Evolutionary conservation across 2,888 invertebrate genomes (phyloP).

Genomic region (Eupithecia vulgata): DNA sequence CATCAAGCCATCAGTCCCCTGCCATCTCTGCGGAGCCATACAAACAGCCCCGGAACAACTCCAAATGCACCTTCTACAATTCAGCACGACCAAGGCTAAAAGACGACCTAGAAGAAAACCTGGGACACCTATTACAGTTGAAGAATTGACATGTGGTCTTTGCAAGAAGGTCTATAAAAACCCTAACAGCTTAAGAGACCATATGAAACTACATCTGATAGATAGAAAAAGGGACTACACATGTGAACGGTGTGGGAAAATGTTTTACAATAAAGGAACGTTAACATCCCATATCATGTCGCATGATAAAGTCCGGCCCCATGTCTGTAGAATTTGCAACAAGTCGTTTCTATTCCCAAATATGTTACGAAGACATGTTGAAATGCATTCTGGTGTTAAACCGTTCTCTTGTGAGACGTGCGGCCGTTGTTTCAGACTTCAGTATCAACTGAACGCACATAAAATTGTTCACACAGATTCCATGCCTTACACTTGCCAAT

Average conservation of each 20-base stretch:
- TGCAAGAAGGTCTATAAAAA: constrained; percentile 76
- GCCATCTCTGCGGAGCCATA: constrained; percentile 70
- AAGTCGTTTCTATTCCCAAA: constrained; percentile 75
- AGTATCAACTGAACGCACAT: constrained; percentile 89
- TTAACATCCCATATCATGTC: constrained; percentile 75
- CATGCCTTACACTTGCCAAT: constrained; percentile 90
- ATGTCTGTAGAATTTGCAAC: constrained; percentile 74
- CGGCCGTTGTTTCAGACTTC: constrained; percentile 82
- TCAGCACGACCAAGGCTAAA: constrained; percentile 57
- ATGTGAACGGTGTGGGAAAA: constrained; percentile 76
- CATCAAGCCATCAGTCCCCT: constrained; percentile 57
- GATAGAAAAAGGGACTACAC: constrained; percentile 75
- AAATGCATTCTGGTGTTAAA: constrained; percentile 75
- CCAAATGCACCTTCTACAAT: constrained; percentile 63
- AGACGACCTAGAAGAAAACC: constrained; percentile 66
- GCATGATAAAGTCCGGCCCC: constrained; percentile 72
- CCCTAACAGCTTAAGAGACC: constrained; percentile 68
- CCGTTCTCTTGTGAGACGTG: constrained; percentile 77
- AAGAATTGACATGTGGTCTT: constrained; percentile 69
- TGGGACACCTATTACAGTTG: constrained; percentile 69
- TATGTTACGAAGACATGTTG: constrained; percentile 74
- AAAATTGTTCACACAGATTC: constrained; percentile 90
- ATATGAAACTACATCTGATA: constrained; percentile 84
- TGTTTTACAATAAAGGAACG: constrained; percentile 76
- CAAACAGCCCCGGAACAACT: constrained; percentile 62